phyloP scores from a whole-genome alignment of 2,888 invertebrate genomes.

The Drosophila paranaensis region DNA sequence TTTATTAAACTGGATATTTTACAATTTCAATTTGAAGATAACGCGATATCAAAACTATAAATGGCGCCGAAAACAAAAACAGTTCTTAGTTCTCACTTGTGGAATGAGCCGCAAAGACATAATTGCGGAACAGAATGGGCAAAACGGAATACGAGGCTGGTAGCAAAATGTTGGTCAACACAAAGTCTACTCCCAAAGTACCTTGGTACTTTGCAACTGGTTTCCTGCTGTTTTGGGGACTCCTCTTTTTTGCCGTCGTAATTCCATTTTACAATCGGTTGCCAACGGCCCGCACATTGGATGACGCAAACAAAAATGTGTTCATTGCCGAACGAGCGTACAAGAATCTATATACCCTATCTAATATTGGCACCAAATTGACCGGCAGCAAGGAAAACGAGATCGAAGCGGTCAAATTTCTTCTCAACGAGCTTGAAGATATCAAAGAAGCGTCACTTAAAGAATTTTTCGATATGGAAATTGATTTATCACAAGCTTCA shows the following conservation, averaged over 20 bases:
- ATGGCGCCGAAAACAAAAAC: not conserved
- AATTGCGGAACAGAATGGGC: slow-evolving; percentile 28
- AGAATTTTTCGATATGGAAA: slow-evolving; percentile 75
- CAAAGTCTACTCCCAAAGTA: slow-evolving; percentile 28
- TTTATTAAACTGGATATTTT: slow-evolving; percentile 15
- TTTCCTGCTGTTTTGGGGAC: slow-evolving; percentile 64
- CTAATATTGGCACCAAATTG: slow-evolving; percentile 35
- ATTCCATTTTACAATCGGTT: slow-evolving; percentile 58
- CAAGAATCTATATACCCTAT: slow-evolving; percentile 25
- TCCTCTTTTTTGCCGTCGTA: slow-evolving; percentile 61
- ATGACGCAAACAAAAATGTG: slow-evolving; percentile 18
- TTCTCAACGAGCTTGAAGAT: slow-evolving; percentile 67
- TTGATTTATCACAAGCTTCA: slow-evolving; percentile 77
- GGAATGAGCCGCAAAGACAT: not conserved
- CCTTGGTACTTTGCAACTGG: slow-evolving; percentile 65
- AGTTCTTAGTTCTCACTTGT: slow-evolving; percentile 2
- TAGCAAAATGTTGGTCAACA: not conserved
- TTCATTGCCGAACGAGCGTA: slow-evolving; percentile 44
- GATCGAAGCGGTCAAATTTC: slow-evolving; percentile 86
- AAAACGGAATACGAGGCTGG: slow-evolving; percentile 24
- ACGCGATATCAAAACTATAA: slow-evolving; percentile 8
- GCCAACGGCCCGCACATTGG: slow-evolving; percentile 50
- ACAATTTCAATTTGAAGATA: slow-evolving; percentile 9
- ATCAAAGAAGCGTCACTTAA: slow-evolving; percentile 62
- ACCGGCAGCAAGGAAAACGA: slow-evolving; percentile 90